Base-by-base conservation (phyloP, 2,113 vertebrate genomes). In the Atractosteus spatula region DNA sequence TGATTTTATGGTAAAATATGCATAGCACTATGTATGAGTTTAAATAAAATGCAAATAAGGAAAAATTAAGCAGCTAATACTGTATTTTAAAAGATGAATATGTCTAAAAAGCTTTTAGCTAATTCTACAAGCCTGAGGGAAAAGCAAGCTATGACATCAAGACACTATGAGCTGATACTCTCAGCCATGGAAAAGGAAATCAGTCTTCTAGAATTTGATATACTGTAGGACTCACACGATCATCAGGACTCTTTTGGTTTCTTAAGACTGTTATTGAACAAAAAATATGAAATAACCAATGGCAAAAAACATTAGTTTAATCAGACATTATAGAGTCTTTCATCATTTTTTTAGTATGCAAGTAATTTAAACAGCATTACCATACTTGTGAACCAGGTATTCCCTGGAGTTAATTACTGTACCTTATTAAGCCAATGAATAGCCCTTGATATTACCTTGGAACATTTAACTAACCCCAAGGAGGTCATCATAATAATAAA, bases 391-490 rank as follows among this genome's bases (percentile, higher is more conserved):
- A 88, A 88, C 86, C 81, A 84, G 76, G 77, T 77, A 69, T 86
- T 86, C 82, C 73, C 75, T 77, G 75, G 85, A 85, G 86, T 90
- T 89, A 87, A 86, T 91, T 83, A 82, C 29, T 29, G 29, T 29
- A 29, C 78, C 74, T 89, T 86, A 88, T 87, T 79, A 84, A 85
- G 79, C 82, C 79, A 76, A 78, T 66, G 61, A 78, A 81, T 82
- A 91, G 89, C 91, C 91, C 89, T 92, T 91, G 89, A 86, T 87
- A 83, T 88, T 89, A 89, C 89, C 85, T 89, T 87, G 89, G 85
- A 91, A 91, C 87, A 89, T 89, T 92, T 91, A 89, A 89, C 87
- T 84, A 88, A 91, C 87, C 89, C 89, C 90, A 89, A 87, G 89
- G 89, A 91, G 86, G 81, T 88, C 79, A 90, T 92, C 91, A 92